These are phyloP conservation scores for Vireo griseus DNA, from an alignment of 2,797 vertebrate genomes.

Conservation along the genomic window DNA sequence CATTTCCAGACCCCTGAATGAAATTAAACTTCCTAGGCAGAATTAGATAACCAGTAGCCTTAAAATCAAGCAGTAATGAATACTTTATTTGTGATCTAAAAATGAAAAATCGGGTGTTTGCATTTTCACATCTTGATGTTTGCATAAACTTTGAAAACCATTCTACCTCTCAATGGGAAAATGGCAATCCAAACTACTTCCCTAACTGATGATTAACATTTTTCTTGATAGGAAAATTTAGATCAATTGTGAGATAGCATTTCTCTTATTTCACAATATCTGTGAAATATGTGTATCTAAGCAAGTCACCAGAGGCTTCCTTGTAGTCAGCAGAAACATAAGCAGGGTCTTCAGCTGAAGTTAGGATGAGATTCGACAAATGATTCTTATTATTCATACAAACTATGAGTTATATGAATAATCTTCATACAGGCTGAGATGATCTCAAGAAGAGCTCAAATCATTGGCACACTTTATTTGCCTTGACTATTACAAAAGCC, in stretches of 20 bases:
- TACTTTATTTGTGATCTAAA: not conserved
- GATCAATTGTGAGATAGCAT: not conserved
- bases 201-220: not conserved
- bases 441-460: not conserved
- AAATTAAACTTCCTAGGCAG: not conserved
- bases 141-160: not conserved
- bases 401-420: not conserved
- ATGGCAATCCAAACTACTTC: not conserved
- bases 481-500: not conserved
- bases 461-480: not conserved
- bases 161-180: not conserved
- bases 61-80: not conserved
- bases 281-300: not conserved
- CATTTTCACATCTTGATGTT: not conserved
- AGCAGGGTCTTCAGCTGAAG: not conserved
- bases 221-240: not conserved
- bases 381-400: not conserved
- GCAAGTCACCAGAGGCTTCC: not conserved
- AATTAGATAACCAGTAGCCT: not conserved
- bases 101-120: not conserved
- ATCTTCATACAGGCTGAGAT: not conserved
- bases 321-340: not conserved
- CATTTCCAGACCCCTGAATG: not conserved
- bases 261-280: not conserved
- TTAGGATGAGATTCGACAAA: not conserved